A percentile compares a stretch with the other conserved stretches of the same genome.
phyloP scores from a whole-genome alignment of 2,113 vertebrate species.

The Mola mola region DNA sequence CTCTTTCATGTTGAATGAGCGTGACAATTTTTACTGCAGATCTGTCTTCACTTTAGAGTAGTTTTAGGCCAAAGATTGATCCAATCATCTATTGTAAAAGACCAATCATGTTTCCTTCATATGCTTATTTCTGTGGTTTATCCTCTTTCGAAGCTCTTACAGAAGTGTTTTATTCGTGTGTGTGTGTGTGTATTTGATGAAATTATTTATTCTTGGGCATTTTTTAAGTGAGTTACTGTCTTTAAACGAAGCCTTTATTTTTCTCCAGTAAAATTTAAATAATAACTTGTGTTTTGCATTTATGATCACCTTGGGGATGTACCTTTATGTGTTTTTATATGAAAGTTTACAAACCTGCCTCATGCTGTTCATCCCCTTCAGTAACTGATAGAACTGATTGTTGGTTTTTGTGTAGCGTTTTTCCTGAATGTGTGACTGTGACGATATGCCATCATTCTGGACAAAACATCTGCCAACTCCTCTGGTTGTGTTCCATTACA shows the following conservation, averaged over 20 bases:
- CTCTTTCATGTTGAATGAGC: not conserved
- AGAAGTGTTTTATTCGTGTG: not conserved
- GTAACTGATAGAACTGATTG: too few species aligned
- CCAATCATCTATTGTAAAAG: not conserved
- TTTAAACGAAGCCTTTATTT: constrained; percentile 21
- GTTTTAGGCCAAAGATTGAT: constrained; percentile 7
- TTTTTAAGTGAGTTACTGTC: constrained; percentile 11
- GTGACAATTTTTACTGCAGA: not conserved
- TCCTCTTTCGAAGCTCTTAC: constrained; percentile 24
- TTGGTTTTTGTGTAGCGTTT: too few species aligned
- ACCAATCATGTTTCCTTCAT: not conserved
- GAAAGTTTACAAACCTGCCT: constrained; percentile 33
- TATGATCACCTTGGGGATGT: not conserved
- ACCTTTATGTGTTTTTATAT: not conserved
- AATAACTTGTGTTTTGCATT: not conserved
- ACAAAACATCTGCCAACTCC: too few species aligned
- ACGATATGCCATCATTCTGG: too few species aligned
- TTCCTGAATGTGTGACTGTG: too few species aligned
- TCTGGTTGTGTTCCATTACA: too few species aligned
- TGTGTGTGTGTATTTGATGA: constrained; percentile 15
- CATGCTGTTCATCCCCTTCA: constrained; percentile 4
- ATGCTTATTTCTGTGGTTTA: not conserved
- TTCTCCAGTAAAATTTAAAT: not conserved
- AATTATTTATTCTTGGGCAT: constrained; percentile 64
- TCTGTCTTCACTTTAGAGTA: not conserved